A percentile compares a stretch with the other conserved stretches of the same genome.
Evolutionary conservation across 2,113 vertebrate species (phyloP).

Genomic region (Clupea harengus): DNA sequence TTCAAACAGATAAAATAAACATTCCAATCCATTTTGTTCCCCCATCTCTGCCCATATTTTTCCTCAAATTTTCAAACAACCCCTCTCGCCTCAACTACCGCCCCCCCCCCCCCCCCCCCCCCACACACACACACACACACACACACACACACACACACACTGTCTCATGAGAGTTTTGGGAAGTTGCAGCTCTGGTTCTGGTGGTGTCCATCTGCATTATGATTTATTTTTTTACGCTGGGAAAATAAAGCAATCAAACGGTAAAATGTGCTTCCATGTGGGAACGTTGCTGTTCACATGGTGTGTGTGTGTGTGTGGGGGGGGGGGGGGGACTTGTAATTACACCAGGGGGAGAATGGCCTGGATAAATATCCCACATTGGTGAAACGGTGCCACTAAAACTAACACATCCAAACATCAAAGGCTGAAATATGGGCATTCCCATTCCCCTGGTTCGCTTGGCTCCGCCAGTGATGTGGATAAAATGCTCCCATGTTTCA

Average conservation of each 20-base stretch:
- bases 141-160: background rate
- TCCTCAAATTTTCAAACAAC: constrained; percentile 1
- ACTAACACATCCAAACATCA: background rate
- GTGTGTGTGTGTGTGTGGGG: background rate
- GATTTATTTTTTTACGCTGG: constrained; percentile 44
- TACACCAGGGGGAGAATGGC: background rate
- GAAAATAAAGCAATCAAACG: constrained; percentile 40
- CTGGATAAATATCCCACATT: constrained; percentile 14
- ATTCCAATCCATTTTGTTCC: constrained; percentile 1
- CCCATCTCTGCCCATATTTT: constrained; percentile 29
- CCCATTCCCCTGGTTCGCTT: background rate
- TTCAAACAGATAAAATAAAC: constrained; percentile 49
- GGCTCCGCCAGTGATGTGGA: background rate
- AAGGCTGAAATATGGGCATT: background rate
- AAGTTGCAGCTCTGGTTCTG: background rate
- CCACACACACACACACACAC: background rate
- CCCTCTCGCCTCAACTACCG: background rate
- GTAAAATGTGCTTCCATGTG: constrained; percentile 33
- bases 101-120: no score
- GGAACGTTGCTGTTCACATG: constrained; percentile 22
- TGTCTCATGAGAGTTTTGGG: constrained; percentile 15
- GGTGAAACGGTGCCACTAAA: constrained; percentile 23
- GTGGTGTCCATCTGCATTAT: constrained; percentile 42
- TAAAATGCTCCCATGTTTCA: background rate
- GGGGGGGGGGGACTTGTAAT: constrained; percentile 15